Conservation (phyloP, 92 coral and sea anemone genomes). For the Pocillopora grandis region DNA sequence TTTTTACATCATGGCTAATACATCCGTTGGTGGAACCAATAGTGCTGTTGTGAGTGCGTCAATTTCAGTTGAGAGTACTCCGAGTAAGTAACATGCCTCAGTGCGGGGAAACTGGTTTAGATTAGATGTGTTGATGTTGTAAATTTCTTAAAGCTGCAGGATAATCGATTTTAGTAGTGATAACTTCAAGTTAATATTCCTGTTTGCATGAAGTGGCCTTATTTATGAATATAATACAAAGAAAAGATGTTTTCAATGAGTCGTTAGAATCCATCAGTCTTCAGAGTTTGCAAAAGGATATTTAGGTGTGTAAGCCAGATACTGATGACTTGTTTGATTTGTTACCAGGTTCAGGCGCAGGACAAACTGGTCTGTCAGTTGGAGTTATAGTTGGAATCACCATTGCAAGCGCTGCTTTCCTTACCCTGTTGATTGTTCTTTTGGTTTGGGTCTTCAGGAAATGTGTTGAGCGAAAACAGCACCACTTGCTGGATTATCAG, state of each 20-base stretch:
- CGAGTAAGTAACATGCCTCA: constrained; percentile 2
- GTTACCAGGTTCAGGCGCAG: constrained; percentile 37
- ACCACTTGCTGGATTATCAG: constrained; percentile 2
- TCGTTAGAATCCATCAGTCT: no score
- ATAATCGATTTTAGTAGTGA: not conserved
- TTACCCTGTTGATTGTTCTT: constrained; percentile 34
- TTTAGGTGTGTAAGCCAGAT: no score
- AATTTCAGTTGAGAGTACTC: not conserved
- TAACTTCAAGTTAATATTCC: not conserved
- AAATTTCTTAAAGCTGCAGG: not conserved
- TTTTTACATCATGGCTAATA: constrained; percentile 55
- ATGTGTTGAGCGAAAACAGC: constrained; percentile 8
- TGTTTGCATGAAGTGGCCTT: not conserved
- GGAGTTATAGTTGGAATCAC: constrained; percentile 40
- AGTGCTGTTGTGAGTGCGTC: constrained; percentile 15
- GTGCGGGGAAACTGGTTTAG: no score
- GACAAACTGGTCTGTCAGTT: constrained; percentile 19
- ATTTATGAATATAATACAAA: no score
- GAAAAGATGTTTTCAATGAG: no score
- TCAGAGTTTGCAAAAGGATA: no score
- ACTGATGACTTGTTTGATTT: not conserved
- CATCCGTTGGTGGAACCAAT: constrained; percentile 51
- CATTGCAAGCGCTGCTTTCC: constrained; percentile 30
- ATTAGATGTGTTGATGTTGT: no score
- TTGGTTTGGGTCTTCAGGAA: constrained; percentile 34